Evolutionary conservation across 2,797 vertebrate genomes (phyloP), one percentile per base, ranked within the genome.

Genomic region (Paramormyrops hopkinsi): DNA sequence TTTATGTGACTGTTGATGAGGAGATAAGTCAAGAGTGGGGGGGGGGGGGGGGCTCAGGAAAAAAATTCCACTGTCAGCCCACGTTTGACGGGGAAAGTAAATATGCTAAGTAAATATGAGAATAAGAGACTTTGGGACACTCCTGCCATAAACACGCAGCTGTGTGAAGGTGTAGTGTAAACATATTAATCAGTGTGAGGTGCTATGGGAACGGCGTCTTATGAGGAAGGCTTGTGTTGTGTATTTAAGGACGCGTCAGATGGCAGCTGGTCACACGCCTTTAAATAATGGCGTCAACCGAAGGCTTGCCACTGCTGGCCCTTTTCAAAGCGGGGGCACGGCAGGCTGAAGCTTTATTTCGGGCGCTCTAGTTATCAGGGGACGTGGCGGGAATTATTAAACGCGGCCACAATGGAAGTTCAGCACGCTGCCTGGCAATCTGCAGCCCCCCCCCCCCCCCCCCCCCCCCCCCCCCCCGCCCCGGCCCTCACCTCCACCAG

Each of bases 371-470:
- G 29, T 19, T 56, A 86, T 37, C 50, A 85, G 44, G 88, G 88
- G 92, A 95, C 94, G 95, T 95, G 95, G 94, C 92, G 93, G 79
- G 95, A 95, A 95, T 96, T 94, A 95, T 95, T 93, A 93, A 93
- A 91, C 91, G 87, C 92, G 91, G 91, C 91, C 93, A 94, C 94
- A 94, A 92, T 92, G 91, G 91, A 91, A 89, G 86, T 91, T 92
- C 91, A 91, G 87, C 91, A 90, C 87, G 89, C 92, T 91, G 92
- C 84, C 84, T 69, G 91, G 90, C 91, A 91, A 90, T 93, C 94
- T 93, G 90, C 86, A 86, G 89, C 5, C 48, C 14, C 41, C 46
- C 29, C 62, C 48, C 19, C 93, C 92, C 91, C 91, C n/a, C n/a
- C n/a, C n/a, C n/a, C n/a, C n/a, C n/a, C n/a, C n/a, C n/a, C n/a